Evolutionary conservation across 1,140 invertebrate genomes (phyloP).

Genomic region (Battus philenor): DNA sequence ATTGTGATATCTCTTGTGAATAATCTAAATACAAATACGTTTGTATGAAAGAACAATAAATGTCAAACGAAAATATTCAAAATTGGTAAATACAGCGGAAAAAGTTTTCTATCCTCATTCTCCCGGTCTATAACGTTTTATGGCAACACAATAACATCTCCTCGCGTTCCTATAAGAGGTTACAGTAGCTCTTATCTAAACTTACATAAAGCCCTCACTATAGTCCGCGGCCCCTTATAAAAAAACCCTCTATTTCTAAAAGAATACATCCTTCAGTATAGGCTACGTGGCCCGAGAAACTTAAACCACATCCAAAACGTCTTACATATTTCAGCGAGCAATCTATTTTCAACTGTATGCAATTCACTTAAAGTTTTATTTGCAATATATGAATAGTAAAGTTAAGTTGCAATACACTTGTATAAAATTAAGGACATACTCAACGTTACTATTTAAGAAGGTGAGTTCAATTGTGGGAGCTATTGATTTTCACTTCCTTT

Average conservation of each 20-base stretch:
- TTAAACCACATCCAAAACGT: slow-evolving; percentile 2
- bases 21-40: too few species aligned
- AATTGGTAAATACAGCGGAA: too few species aligned
- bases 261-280: slow-evolving; percentile 23
- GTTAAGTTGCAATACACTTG: slow-evolving; percentile 17
- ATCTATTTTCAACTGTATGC: slow-evolving; percentile 12
- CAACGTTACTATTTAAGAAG: slow-evolving; percentile 33
- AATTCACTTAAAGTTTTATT: slow-evolving; percentile 7
- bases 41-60: too few species aligned
- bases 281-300: slow-evolving; percentile 1
- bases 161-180: slow-evolving; percentile 7
- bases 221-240: slow-evolving; percentile 22
- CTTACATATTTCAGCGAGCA: not conserved
- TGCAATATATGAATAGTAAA: not conserved
- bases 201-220: slow-evolving; percentile 20
- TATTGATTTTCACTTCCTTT: slow-evolving; percentile 55
- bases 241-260: slow-evolving; percentile 19
- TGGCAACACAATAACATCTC: slow-evolving; percentile 10
- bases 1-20: too few species aligned
- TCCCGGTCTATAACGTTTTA: not conserved
- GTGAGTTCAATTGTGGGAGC: slow-evolving; percentile 28
- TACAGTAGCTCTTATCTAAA: slow-evolving; percentile 16
- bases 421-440: slow-evolving; percentile 36
- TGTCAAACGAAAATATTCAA: too few species aligned
- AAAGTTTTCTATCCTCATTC: too few species aligned